These are phyloP conservation scores for Syngnathus acus DNA, from an alignment of 2,797 vertebrate species.

Conservation along the genomic window DNA sequence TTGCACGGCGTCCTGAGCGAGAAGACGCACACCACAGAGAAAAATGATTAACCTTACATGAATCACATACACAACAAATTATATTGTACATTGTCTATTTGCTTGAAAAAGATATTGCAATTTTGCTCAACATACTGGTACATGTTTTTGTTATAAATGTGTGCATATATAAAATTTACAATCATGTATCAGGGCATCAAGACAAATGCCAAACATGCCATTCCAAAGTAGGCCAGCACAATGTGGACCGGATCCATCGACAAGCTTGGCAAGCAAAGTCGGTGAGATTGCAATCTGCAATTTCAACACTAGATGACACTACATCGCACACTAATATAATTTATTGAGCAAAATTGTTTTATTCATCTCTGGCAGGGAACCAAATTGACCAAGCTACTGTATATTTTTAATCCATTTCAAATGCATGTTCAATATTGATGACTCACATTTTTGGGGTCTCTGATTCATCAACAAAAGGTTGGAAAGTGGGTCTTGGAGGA, in stretches of 20 bases:
- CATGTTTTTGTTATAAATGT: not conserved
- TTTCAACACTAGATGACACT: conserved; percentile 1
- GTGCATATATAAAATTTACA: not conserved
- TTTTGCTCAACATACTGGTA: not conserved
- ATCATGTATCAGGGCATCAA: not conserved
- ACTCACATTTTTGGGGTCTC: conserved; percentile 86
- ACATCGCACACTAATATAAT: not conserved
- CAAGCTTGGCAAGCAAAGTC: not conserved
- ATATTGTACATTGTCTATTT: not conserved
- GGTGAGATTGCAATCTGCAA: not conserved
- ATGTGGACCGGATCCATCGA: not conserved
- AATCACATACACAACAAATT: not conserved
- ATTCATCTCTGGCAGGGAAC: not conserved
- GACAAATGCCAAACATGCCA: not conserved
- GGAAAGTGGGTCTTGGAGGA: conserved; percentile 73
- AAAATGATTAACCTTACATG: not conserved
- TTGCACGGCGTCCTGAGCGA: conserved; percentile 87
- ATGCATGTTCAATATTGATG: not conserved
- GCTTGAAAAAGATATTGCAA: not conserved
- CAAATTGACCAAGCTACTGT: not conserved
- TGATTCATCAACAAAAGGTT: conserved; percentile 86
- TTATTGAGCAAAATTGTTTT: not conserved
- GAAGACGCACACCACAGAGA: not conserved
- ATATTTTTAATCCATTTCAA: no score
- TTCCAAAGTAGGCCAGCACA: conserved; percentile 2